Percentiles rank a stretch among this genome's conserved stretches.
phyloP scores from a whole-genome alignment of 2,888 invertebrate species.

The Drosophila emarginata region DNA sequence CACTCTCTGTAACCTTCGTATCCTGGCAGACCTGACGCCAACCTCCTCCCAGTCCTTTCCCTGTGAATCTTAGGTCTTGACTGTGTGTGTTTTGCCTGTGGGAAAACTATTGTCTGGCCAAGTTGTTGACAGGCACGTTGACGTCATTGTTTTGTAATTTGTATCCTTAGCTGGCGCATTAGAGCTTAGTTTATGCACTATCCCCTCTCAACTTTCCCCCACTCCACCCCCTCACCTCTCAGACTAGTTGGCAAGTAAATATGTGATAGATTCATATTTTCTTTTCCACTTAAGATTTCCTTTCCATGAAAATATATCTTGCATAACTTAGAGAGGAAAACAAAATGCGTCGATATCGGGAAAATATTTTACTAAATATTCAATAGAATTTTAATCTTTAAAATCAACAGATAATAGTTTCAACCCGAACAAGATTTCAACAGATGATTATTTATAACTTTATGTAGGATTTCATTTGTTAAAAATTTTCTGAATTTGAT shows the following conservation, averaged over 20 bases:
- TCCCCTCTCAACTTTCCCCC: constrained; percentile 7
- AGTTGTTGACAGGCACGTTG: constrained; percentile 80
- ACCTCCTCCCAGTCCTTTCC: background rate
- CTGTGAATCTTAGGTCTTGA: background rate
- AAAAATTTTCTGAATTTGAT: too few species aligned
- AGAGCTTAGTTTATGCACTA: constrained; percentile 67
- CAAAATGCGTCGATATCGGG: too few species aligned
- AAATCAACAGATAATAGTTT: too few species aligned
- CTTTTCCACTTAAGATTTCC: too few species aligned
- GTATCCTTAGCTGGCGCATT: constrained; percentile 75
- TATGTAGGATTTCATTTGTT: too few species aligned
- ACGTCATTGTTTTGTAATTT: constrained; percentile 77
- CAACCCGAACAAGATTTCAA: too few species aligned
- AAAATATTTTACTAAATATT: too few species aligned
- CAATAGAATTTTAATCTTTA: too few species aligned
- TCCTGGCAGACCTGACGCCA: background rate
- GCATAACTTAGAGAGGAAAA: too few species aligned
- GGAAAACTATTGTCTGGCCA: constrained; percentile 75
- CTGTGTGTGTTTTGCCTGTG: constrained; percentile 20
- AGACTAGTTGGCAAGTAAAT: constrained; percentile 27
- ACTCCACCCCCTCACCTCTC: background rate
- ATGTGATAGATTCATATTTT: too few species aligned
- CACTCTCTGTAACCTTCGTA: constrained; percentile 6
- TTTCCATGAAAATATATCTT: too few species aligned
- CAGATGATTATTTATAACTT: too few species aligned